phyloP scores from a whole-genome alignment of 2,888 invertebrate genomes.

The Lepidocyrtoides sp. region DNA sequence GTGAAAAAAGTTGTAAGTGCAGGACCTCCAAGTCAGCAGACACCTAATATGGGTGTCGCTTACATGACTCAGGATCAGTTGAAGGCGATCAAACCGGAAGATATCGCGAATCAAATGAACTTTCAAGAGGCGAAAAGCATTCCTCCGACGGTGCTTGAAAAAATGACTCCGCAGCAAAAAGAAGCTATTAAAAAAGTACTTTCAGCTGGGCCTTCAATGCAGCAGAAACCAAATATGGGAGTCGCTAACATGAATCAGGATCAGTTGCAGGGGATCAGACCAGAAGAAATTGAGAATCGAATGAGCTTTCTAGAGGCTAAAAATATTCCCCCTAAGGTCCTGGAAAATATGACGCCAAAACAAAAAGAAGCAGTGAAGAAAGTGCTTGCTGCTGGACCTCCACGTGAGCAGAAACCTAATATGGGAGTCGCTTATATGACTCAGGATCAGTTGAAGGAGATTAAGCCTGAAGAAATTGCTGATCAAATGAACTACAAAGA shows the following conservation, averaged over 20 bases:
- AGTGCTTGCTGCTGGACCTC: not conserved
- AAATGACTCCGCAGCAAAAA: slow-evolving; percentile 46
- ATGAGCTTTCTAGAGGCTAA: too few relatives aligned
- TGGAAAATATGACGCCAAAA: slow-evolving; percentile 36
- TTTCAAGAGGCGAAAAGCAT: slow-evolving; percentile 31
- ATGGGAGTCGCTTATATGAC: not conserved
- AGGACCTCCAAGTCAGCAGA: not conserved
- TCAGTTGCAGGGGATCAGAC: too few relatives aligned
- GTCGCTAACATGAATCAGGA: too few relatives aligned
- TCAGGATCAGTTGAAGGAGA: not conserved
- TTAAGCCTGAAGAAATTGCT: not conserved
- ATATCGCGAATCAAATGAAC: slow-evolving; percentile 7
- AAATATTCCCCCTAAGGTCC: not conserved
- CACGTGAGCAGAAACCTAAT: not conserved
- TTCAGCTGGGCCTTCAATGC: too few relatives aligned
- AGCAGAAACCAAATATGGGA: too few relatives aligned
- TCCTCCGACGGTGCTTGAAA: slow-evolving; percentile 3
- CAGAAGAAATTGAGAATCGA: too few relatives aligned
- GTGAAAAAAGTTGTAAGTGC: slow-evolving; percentile 24
- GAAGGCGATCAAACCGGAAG: not conserved
- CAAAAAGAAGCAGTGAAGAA: slow-evolving; percentile 39
- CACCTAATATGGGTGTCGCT: slow-evolving; percentile 6
- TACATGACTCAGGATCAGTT: slow-evolving; percentile 26
- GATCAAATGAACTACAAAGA: slow-evolving; percentile 11
- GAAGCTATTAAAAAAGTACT: slow-evolving; percentile 20